These are phyloP conservation scores for Lophotis ruficrista DNA, from an alignment of 2,113 vertebrate species.

Conservation along the genomic window DNA sequence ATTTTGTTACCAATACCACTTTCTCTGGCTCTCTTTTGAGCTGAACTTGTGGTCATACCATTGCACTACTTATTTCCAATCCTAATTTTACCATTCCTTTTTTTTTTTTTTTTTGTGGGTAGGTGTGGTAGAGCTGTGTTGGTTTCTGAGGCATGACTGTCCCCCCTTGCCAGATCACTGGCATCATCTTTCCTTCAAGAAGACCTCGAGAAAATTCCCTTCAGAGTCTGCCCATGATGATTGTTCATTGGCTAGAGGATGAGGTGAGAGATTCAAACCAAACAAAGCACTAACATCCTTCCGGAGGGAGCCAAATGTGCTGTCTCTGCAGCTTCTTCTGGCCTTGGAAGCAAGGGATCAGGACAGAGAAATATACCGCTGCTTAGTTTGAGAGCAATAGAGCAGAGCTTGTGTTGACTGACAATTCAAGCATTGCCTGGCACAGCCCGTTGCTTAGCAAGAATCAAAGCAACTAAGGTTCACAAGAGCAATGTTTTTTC, in stretches of 20 bases:
- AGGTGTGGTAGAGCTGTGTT: not conserved
- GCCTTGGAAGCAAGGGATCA: not conserved
- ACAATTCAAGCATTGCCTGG: not conserved
- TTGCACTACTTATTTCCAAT: not conserved
- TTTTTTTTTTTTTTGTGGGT: not conserved
- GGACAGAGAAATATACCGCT: not conserved
- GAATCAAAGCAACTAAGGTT: not conserved
- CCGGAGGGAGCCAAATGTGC: not conserved
- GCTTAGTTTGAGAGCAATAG: not conserved
- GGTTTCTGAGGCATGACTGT: slow-evolving; percentile 1
- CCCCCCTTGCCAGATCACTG: not conserved
- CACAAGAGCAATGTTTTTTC: not conserved
- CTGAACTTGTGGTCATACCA: not conserved
- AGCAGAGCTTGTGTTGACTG: not conserved
- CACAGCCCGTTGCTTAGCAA: not conserved
- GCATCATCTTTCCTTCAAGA: not conserved
- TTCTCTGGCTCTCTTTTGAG: not conserved
- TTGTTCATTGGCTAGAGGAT: not conserved
- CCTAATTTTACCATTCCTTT: not conserved
- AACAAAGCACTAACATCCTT: slow-evolving; percentile 5
- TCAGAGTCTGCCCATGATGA: not conserved
- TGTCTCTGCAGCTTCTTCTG: slow-evolving; percentile 48
- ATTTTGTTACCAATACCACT: not conserved
- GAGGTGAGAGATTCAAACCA: slow-evolving; percentile 25
- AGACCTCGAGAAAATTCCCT: slow-evolving; percentile 33